phyloP scores from a whole-genome alignment of 2,888 invertebrate species.

The Periphyllus acericola region DNA sequence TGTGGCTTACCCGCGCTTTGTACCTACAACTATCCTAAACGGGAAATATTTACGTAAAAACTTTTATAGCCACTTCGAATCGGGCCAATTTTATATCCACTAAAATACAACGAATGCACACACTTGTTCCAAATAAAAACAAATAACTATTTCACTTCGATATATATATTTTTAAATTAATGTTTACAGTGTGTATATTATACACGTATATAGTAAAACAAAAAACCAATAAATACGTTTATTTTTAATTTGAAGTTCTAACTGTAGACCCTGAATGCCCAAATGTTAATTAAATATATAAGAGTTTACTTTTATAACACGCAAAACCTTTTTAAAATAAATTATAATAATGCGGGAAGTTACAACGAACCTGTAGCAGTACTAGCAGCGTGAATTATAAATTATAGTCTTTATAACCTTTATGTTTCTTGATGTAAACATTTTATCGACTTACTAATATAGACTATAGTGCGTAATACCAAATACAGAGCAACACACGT shows the following conservation, averaged over 20 bases:
- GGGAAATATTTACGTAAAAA: conserved; percentile 34
- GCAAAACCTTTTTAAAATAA: not conserved
- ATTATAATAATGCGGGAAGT: not conserved
- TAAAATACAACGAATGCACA: conserved; percentile 11
- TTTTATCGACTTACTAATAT: not conserved
- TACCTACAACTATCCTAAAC: conserved; percentile 8
- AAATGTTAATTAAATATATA: not conserved
- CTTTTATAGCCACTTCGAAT: conserved; percentile 17
- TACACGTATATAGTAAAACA: not conserved
- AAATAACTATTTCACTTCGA: not conserved
- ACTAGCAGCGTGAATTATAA: not conserved
- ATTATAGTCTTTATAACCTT: not conserved
- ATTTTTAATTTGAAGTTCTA: not conserved
- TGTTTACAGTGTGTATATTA: not conserved
- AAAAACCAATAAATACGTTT: not conserved
- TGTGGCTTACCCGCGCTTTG: not conserved
- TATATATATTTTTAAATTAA: not conserved
- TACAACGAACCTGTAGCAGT: not conserved
- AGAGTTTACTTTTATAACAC: conserved; percentile 3
- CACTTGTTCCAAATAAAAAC: not conserved
- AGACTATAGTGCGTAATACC: not conserved
- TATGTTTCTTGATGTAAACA: not conserved
- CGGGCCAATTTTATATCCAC: conserved; percentile 17
- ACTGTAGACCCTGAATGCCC: not conserved
- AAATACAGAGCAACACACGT: not conserved